Evolutionary conservation across 2,797 vertebrate genomes (phyloP), one percentile per base, ranked within the genome.

Genomic region (Pterois miles): DNA sequence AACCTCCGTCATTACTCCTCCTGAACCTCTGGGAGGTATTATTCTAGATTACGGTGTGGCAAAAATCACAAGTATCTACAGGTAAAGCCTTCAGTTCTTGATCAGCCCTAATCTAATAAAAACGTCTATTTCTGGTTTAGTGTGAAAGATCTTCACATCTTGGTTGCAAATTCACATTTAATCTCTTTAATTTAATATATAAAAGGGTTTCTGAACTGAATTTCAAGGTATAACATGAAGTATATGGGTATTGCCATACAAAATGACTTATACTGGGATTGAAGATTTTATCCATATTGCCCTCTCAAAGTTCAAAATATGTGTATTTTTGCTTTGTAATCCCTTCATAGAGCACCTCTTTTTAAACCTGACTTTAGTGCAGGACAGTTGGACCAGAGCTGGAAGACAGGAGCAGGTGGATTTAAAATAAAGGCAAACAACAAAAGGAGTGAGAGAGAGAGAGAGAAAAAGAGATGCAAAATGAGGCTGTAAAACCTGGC

Each of bases 401-500:
- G 18, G 16, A 67, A 22, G 52, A n/a, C 8, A 78, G 38, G 27
- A 57, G 31, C 8, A 13, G 43, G 64, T 46, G 63, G 31, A 75
- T 66, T 27, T 63, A 18, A 59, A 69, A 56, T 27, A 1, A 52
- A 56, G 12, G 29, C 11, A 31, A n/a, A 71, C 12, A 9, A 6
- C 73, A 34, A 20, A 67, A 34, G 6, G n/a, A 50, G 23, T 25
- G 14, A n/a, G 33, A 29, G 1, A 27, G 20, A 60, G 11, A 5
- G 16, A 22, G 3, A 74, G 31, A 68, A 23, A 18, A 10, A 53
- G 29, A 43, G 34, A 65, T 8, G 50, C 7, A 76, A 50, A 56
- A 60, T 10, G 23, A 73, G 38, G 64, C 68, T 76, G 73, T 80
- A 64, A 68, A 76, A 75, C 71, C 62, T 31, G 48, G 33, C 38